A percentile compares a stretch with the other conserved stretches of the same genome.
These are phyloP conservation scores for Drosophila neotestacea DNA, from an alignment of 2,888 invertebrate genomes.

Conservation along the genomic window DNA sequence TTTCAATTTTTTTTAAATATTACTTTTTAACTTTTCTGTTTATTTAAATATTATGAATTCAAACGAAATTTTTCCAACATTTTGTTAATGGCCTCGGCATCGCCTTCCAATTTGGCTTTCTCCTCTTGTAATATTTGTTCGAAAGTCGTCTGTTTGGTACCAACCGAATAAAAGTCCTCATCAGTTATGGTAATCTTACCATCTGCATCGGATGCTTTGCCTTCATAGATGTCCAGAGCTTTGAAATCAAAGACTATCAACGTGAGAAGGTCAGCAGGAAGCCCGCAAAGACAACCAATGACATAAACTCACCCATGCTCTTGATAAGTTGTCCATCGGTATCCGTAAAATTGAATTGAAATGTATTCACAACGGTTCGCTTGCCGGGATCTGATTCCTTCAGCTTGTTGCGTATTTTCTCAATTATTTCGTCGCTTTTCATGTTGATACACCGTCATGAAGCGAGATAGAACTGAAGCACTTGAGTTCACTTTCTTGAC, in stretches of 20 bases:
- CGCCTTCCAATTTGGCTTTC: constrained; percentile 80
- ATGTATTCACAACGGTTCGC: constrained; percentile 80
- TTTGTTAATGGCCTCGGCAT: constrained; percentile 80
- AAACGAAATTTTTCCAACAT: constrained; percentile 83
- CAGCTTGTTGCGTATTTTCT: constrained; percentile 83
- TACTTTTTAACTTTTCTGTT: no score
- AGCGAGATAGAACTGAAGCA: constrained; percentile 46
- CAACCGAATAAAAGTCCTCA: constrained; percentile 83
- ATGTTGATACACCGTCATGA: constrained; percentile 51
- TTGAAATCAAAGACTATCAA: constrained; percentile 84
- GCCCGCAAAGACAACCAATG: background rate
- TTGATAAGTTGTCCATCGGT: constrained; percentile 83
- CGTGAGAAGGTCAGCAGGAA: constrained; percentile 55
- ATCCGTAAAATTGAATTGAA: constrained; percentile 83
- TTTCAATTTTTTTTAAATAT: no score
- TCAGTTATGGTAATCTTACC: constrained; percentile 81
- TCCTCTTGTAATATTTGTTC: constrained; percentile 79
- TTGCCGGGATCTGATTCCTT: constrained; percentile 81
- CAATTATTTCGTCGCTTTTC: constrained; percentile 84
- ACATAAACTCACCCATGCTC: constrained; percentile 78
- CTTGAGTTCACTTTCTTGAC: constrained; percentile 57
- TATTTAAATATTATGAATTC: constrained; percentile 43
- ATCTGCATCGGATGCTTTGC: constrained; percentile 70
- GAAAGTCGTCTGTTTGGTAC: constrained; percentile 80
- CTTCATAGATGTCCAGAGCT: constrained; percentile 83